A percentile compares a stretch with the other conserved stretches of the same genome.
These are phyloP conservation scores for Dermatemys mawii DNA, from an alignment of 2,113 vertebrate species.

Conservation along the genomic window DNA sequence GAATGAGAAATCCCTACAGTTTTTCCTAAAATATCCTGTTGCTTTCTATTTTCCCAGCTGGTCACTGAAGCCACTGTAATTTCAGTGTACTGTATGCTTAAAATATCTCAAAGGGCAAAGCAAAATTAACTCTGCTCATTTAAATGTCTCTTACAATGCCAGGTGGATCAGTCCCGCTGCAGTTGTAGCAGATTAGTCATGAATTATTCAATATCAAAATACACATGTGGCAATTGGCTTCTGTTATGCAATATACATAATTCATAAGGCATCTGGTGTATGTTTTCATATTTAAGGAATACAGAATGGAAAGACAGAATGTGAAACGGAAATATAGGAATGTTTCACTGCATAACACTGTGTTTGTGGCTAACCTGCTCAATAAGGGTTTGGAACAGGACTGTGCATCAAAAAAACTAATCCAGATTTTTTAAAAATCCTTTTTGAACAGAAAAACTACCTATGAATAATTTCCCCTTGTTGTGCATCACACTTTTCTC, in stretches of 20 bases:
- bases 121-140: constrained; percentile 36
- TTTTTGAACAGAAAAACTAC: not conserved
- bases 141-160: constrained; percentile 29
- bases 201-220: constrained; percentile 76
- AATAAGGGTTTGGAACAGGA: not conserved
- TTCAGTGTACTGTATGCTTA: not conserved
- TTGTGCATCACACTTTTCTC: not conserved
- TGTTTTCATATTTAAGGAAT: constrained; percentile 35
- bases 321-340: not conserved
- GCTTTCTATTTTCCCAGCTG: not conserved
- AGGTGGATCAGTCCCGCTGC: constrained; percentile 33
- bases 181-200: constrained; percentile 57
- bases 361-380: not conserved
- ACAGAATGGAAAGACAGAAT: constrained; percentile 30
- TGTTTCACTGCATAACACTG: not conserved
- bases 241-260: constrained; percentile 69
- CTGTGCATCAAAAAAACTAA: not conserved
- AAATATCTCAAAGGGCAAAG: constrained; percentile 21
- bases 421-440: not conserved
- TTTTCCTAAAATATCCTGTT: not conserved
- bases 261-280: constrained; percentile 75
- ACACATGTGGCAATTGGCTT: constrained; percentile 69
- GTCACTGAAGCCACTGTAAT: not conserved
- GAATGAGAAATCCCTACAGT: not conserved
- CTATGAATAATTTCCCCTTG: not conserved